Conservation (phyloP, 2,113 vertebrate species). For the Uria lomvia region DNA sequence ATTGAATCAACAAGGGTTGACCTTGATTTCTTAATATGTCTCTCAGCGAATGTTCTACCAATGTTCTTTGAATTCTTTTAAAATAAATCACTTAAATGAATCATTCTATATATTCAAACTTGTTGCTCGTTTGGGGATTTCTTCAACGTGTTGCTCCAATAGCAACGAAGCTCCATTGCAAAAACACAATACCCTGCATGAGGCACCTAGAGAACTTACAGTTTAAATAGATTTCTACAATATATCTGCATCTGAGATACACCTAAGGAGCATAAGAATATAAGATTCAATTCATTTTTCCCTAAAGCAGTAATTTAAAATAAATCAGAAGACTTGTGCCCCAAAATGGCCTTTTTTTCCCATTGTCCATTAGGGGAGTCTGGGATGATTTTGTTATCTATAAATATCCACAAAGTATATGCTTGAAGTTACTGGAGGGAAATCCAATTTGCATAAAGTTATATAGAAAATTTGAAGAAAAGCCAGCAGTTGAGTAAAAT, state of each 20-base stretch:
- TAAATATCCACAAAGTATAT: background rate
- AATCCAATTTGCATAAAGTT: background rate
- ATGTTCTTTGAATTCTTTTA: background rate
- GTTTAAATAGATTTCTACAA: background rate
- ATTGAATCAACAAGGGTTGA: background rate
- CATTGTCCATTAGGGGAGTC: background rate
- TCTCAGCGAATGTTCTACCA: background rate
- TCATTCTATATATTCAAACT: background rate
- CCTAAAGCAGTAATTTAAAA: background rate
- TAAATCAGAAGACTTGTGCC: background rate
- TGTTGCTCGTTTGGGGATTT: background rate
- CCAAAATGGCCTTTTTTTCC: fast-evolving
- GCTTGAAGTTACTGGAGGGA: background rate
- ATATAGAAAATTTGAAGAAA: background rate
- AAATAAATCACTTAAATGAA: background rate
- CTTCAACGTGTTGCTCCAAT: fast-evolving
- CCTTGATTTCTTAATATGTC: background rate
- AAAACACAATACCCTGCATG: background rate
- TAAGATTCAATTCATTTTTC: background rate
- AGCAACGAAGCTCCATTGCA: background rate
- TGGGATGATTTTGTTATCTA: background rate
- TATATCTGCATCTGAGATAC: background rate
- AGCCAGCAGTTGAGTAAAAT: background rate
- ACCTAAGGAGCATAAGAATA: background rate
- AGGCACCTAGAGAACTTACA: background rate